Base-by-base conservation (phyloP, 2,888 invertebrate genomes). In the Sicus ferrugineus region DNA sequence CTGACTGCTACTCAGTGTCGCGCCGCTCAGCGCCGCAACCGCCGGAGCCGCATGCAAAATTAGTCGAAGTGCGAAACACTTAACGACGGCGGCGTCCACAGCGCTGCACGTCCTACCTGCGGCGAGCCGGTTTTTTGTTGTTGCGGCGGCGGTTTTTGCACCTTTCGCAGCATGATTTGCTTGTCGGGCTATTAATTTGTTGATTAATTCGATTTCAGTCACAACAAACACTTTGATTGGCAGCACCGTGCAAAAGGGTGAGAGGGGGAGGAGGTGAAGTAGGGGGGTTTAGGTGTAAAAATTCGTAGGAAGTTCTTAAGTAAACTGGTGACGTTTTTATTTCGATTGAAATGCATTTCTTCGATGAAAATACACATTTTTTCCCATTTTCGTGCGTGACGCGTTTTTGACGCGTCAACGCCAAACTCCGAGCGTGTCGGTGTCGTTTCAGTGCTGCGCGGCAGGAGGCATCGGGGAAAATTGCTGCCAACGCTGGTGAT, bases 151-250 rank as follows among this genome's bases (percentile, higher is more conserved):
- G 16, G 50, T 50, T 19, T n/a, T 50, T 64, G 48, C 26, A 42
- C 7, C 3, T 16, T 59, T 3, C 61, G 14, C 42, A 4, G n/a
- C 38, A 31, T 67, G 67, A 58, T 67, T 58, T 30, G 58, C 56
- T 46, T 58, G 66, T 38, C 58, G 58, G 46, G 42, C 46, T 46
- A 30, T 67, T 67, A 59, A 67, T 50, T 48, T 58, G 46, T 58
- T 48, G 48, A 59, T 59, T 59, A 67, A 58, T 58, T 67, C 16
- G 46, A 59, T 52, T 48, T 19, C 46, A 7, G 26, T 46, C 16
- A 31, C 19, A 34, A 4, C 46, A 28, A 67, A 46, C 66, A 67
- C n/a, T 26, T 46, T 66, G 34, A 64, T 64, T 31, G 31, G 21
- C 34, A 34, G 14, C n/a, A 48, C 48, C 6, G 11, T 7, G 21